These are phyloP conservation scores for Achatina immaculata DNA, from an alignment of 1,140 invertebrate genomes.

Conservation along the genomic window DNA sequence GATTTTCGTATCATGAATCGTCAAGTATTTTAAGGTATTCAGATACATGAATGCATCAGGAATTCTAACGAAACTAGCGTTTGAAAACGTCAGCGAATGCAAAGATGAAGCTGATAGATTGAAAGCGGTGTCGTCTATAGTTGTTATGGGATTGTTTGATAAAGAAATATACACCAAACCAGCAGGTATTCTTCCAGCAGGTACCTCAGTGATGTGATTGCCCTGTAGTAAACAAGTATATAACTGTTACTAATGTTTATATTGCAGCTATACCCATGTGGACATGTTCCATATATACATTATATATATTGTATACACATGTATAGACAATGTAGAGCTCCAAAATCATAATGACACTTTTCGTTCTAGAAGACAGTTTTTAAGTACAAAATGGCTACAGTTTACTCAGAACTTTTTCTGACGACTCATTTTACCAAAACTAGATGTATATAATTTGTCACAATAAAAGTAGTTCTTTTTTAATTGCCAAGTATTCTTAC, in stretches of 20 bases:
- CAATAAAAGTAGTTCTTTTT: too few relatives aligned
- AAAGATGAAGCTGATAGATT: background rate
- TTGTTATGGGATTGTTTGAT: background rate
- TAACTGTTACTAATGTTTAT: background rate
- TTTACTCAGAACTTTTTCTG: too few relatives aligned
- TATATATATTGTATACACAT: background rate
- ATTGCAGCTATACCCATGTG: too few relatives aligned
- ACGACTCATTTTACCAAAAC: too few relatives aligned
- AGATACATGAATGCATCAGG: background rate
- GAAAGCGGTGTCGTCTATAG: background rate
- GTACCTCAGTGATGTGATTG: background rate
- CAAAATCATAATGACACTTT: background rate
- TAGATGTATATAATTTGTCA: too few relatives aligned
- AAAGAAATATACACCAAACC: background rate
- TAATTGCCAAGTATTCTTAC: too few relatives aligned
- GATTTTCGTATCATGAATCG: background rate
- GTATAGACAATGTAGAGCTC: background rate
- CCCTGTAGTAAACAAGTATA: background rate
- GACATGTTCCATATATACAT: too few relatives aligned
- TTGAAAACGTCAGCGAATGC: background rate
- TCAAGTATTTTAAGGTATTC: background rate
- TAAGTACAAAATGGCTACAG: background rate
- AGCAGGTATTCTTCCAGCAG: background rate
- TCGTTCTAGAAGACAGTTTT: background rate
- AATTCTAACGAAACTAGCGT: background rate